A percentile compares a stretch with the other conserved stretches of the same genome.
Evolutionary conservation across 2,888 invertebrate species (phyloP).

Genomic region (Ophraella communa): DNA sequence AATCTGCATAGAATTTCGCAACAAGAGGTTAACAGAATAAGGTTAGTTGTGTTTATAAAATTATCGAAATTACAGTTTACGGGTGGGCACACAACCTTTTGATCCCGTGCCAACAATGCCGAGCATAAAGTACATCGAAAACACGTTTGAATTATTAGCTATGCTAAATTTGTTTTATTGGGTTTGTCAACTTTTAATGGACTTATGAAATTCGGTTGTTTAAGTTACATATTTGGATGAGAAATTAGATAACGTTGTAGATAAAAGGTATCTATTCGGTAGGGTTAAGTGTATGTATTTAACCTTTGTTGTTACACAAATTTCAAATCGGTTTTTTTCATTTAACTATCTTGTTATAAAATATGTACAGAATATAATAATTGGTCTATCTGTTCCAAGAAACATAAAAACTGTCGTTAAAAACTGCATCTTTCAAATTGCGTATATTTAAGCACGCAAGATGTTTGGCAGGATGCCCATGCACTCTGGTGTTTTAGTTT

Average conservation of each 20-base stretch:
- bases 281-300: not conserved
- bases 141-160: slow-evolving; percentile 14
- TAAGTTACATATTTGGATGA: not conserved
- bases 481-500: no score
- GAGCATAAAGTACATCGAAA: slow-evolving; percentile 25
- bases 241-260: not conserved
- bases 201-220: not conserved
- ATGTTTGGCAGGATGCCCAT: no score
- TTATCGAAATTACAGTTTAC: slow-evolving; percentile 18
- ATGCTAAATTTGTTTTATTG: slow-evolving; percentile 26
- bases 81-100: slow-evolving; percentile 25
- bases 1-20: not conserved
- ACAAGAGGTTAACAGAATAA: slow-evolving; percentile 15
- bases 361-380: no score
- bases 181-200: slow-evolving; percentile 18
- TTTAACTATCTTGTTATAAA: no score
- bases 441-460: no score
- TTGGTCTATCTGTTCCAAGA: no score
- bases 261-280: not conserved
- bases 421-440: no score
- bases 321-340: no score
- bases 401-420: no score
- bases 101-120: slow-evolving; percentile 26
- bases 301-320: not conserved
- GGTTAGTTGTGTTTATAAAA: slow-evolving; percentile 23